phyloP scores from a whole-genome alignment of 2,113 vertebrate species.

The Pomatostomus ruficeps region DNA sequence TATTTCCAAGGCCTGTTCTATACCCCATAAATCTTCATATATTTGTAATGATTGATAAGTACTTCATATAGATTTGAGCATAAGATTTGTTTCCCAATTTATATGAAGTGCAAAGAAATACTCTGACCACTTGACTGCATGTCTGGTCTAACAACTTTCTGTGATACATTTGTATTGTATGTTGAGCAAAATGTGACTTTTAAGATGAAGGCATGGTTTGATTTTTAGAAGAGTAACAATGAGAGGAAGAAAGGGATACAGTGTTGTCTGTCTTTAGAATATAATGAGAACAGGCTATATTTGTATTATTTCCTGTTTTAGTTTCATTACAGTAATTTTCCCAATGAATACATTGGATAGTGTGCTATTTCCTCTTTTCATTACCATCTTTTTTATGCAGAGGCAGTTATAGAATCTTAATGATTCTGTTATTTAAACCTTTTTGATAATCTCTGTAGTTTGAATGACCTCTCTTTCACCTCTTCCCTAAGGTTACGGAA shows the following conservation, averaged over 20 bases:
- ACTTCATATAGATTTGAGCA: neutral
- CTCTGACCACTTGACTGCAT: neutral
- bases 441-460: slow-evolving; percentile 41
- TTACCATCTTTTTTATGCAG: slow-evolving; percentile 35
- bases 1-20: neutral
- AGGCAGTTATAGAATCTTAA: slow-evolving; percentile 36
- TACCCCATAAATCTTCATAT: neutral
- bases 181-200: neutral
- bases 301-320: slow-evolving; percentile 50
- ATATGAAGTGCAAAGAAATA: neutral
- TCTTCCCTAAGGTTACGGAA: slow-evolving; percentile 16
- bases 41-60: neutral
- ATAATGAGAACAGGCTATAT: slow-evolving; percentile 14
- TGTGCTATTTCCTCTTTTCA: slow-evolving; percentile 47
- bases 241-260: neutral
- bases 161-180: neutral
- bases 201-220: slow-evolving; percentile 2
- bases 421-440: slow-evolving; percentile 45
- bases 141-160: neutral
- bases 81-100: neutral
- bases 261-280: neutral
- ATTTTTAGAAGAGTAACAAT: slow-evolving; percentile 14
- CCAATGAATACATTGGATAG: slow-evolving; percentile 27
- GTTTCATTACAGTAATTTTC: neutral
- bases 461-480: slow-evolving; percentile 45